Evolutionary conservation across 2,113 vertebrate genomes (phyloP).

Genomic region (Phalacrocorax pelagicus): DNA sequence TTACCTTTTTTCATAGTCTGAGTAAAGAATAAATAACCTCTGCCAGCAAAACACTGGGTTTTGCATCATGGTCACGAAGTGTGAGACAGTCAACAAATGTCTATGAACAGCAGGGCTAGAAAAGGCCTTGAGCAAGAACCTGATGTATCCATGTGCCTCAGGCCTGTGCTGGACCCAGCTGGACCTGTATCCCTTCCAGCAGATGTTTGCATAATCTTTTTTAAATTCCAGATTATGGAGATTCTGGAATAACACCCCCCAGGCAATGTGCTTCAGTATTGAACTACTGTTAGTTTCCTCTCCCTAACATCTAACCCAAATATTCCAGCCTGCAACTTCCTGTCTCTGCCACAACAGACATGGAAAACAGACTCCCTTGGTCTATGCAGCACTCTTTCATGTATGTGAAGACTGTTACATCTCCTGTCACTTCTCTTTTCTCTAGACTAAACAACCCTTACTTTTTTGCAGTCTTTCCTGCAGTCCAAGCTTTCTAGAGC

Average conservation of each 20-base stretch:
- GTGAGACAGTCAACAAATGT: not conserved
- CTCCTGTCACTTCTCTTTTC: conserved; percentile 21
- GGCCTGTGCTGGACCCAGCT: not conserved
- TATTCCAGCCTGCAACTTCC: conserved; percentile 11
- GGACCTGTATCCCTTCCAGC: not conserved
- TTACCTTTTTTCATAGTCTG: not conserved
- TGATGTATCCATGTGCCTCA: not conserved
- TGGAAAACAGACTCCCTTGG: conserved; percentile 40
- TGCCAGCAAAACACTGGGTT: not conserved
- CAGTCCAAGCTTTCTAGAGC: conserved; percentile 24
- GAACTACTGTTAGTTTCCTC: not conserved
- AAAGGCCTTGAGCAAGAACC: not conserved
- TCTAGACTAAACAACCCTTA: conserved; percentile 54
- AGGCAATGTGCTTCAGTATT: not conserved
- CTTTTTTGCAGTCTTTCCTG: not conserved
- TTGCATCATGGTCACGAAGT: not conserved
- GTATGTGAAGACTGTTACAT: conserved; percentile 5
- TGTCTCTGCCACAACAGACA: not conserved
- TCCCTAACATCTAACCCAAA: not conserved
- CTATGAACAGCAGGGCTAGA: not conserved
- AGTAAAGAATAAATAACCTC: not conserved
- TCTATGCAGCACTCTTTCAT: not conserved
- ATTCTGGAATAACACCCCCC: not conserved
- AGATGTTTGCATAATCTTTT: not conserved
- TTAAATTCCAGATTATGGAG: not conserved